phyloP scores from a whole-genome alignment of 2,888 invertebrate genomes.

The Diploptera punctata region DNA sequence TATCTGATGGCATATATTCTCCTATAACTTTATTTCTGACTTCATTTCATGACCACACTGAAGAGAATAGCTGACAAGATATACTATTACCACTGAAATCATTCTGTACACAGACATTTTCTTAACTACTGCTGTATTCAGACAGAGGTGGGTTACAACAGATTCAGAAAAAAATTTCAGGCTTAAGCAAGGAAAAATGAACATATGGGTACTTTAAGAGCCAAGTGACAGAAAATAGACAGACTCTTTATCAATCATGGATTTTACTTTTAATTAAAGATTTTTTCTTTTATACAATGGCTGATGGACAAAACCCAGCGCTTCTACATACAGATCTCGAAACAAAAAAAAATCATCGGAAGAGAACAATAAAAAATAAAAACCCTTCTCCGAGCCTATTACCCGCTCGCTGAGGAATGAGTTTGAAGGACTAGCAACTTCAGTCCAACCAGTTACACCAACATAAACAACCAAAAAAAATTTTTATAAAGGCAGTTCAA shows the following conservation, averaged over 20 bases:
- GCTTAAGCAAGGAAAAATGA: background rate
- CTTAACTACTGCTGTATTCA: background rate
- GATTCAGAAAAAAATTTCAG: background rate
- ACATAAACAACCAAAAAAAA: slow-evolving; percentile 29
- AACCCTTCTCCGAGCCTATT: slow-evolving; percentile 40
- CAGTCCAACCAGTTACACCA: slow-evolving; percentile 38
- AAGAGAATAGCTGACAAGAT: background rate
- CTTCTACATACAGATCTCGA: slow-evolving; percentile 55
- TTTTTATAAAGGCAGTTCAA: background rate
- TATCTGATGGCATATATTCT: too few relatives aligned
- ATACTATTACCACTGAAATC: background rate
- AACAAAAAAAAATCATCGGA: slow-evolving; percentile 44
- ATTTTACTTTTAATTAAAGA: slow-evolving; percentile 54
- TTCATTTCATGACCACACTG: too few relatives aligned
- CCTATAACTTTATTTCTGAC: too few relatives aligned
- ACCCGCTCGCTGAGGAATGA: slow-evolving; percentile 40
- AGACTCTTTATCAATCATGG: slow-evolving; percentile 9
- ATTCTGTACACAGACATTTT: background rate
- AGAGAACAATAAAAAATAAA: slow-evolving; percentile 39
- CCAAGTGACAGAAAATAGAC: too few relatives aligned
- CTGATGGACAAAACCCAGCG: slow-evolving; percentile 52
- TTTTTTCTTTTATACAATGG: slow-evolving; percentile 58
- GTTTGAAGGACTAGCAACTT: slow-evolving; percentile 43
- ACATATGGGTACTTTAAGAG: background rate
- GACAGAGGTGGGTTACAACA: background rate